Percentiles rank a stretch among this genome's conserved stretches.
Conservation (phyloP, 2,113 vertebrate species). For the Hippocampus barbouri region DNA sequence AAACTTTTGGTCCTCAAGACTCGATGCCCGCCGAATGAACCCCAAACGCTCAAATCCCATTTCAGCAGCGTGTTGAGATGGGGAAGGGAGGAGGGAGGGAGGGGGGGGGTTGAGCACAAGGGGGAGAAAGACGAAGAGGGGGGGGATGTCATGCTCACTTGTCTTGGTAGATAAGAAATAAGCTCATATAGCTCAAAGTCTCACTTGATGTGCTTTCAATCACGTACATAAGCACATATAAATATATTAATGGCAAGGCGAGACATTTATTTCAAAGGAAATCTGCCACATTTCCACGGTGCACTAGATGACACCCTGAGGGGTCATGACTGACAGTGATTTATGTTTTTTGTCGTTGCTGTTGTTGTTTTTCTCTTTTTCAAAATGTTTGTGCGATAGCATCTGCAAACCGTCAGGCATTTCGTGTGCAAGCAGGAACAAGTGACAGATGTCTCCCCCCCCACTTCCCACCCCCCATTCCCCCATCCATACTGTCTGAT, state of each 20-base stretch:
- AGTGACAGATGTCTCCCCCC: slow-evolving; percentile 25
- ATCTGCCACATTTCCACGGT: slow-evolving; percentile 33
- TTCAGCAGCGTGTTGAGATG: slow-evolving; percentile 49
- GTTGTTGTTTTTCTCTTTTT: background rate
- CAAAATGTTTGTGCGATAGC: slow-evolving; percentile 19
- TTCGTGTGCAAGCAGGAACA: slow-evolving; percentile 12
- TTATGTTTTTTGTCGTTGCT: slow-evolving; percentile 24
- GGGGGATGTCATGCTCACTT: slow-evolving; percentile 41
- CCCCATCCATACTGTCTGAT: slow-evolving; percentile 10
- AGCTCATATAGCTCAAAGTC: slow-evolving; percentile 71
- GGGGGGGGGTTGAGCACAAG: slow-evolving; percentile 18
- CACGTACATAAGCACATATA: slow-evolving; percentile 57
- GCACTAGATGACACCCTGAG: slow-evolving; percentile 42
- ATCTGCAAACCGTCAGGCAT: slow-evolving; percentile 39
- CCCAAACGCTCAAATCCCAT: slow-evolving; percentile 59
- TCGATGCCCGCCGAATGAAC: slow-evolving; percentile 67
- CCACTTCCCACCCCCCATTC: background rate
- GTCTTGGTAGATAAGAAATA: slow-evolving; percentile 66
- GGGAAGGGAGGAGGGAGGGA: slow-evolving; percentile 2
- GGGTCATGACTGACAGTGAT: slow-evolving; percentile 46
- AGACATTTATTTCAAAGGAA: slow-evolving; percentile 53
- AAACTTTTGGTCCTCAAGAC: slow-evolving; percentile 60
- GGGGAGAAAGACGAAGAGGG: slow-evolving; percentile 18
- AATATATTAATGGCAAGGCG: slow-evolving; percentile 56
- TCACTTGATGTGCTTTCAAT: slow-evolving; percentile 61